Conservation (phyloP, 2,113 vertebrate species). For the Proterorhinus semilunaris region DNA sequence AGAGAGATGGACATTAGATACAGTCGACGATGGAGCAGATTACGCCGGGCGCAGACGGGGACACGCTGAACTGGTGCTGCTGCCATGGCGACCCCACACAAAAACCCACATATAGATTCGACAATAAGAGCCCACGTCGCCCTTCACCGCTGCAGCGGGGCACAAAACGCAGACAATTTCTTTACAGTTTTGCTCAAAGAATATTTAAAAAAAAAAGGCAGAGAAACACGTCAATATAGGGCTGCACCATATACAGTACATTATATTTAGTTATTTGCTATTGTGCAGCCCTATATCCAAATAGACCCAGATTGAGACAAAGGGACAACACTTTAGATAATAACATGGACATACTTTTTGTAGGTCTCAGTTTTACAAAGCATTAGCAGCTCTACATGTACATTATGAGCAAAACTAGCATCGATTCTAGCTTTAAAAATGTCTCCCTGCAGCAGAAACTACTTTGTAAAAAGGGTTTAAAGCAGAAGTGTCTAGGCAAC, state of each 20-base stretch:
- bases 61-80: constrained; percentile 1
- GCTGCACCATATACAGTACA: not conserved
- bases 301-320: not conserved
- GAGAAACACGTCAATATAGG: not conserved
- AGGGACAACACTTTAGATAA: not conserved
- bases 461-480: constrained; percentile 5
- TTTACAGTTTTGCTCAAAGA: not conserved
- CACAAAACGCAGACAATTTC: not conserved
- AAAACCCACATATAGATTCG: constrained; percentile 8
- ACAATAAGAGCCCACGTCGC: constrained; percentile 3
- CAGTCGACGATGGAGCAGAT: too few relatives aligned
- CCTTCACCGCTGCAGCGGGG: constrained; percentile 6
- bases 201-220: not conserved
- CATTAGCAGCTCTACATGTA: constrained; percentile 27
- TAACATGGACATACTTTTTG: constrained; percentile 6
- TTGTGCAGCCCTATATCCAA: not conserved
- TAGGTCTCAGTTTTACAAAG: constrained; percentile 31
- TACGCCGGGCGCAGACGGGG: constrained; percentile 6
- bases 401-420: constrained; percentile 12
- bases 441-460: constrained; percentile 25
- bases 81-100: constrained; percentile 36
- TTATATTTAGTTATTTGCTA: not conserved
- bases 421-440: constrained; percentile 1
- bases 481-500: constrained; percentile 17
- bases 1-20: not conserved